phyloP scores from a whole-genome alignment of 2,797 vertebrate species.

The Mormyrops boulengeri region DNA sequence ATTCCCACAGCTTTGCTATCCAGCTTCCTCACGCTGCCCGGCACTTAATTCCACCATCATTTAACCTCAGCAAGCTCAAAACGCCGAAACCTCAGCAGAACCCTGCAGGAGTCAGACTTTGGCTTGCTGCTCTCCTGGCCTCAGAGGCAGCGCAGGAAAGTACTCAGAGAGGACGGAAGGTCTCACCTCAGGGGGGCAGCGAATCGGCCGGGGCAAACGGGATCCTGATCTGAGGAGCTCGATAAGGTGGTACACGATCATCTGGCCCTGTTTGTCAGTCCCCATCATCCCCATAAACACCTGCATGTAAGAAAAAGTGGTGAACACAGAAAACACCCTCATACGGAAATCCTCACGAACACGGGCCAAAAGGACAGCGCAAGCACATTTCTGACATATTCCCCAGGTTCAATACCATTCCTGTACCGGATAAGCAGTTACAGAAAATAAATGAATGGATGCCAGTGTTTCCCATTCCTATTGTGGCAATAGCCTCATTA shows the following conservation, averaged over 20 bases:
- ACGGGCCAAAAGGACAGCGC: neutral
- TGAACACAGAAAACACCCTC: no score
- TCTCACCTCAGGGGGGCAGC: slow-evolving; percentile 82
- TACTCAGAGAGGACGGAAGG: neutral
- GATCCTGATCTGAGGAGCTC: slow-evolving; percentile 80
- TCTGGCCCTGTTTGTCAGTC: slow-evolving; percentile 94
- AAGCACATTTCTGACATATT: neutral
- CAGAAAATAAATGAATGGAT: neutral
- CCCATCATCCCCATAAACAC: slow-evolving; percentile 97
- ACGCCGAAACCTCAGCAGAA: neutral
- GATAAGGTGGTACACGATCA: slow-evolving; percentile 95
- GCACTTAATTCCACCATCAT: neutral
- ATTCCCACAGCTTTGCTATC: neutral
- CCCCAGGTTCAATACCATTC: neutral
- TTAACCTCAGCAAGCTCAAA: neutral
- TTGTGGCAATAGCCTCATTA: neutral
- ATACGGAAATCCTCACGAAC: neutral
- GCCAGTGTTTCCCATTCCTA: neutral
- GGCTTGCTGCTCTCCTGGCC: neutral
- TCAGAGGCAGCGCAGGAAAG: neutral
- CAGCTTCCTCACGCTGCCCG: neutral
- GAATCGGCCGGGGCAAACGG: slow-evolving; percentile 75
- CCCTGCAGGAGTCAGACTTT: neutral
- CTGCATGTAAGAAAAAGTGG: slow-evolving; percentile 48
- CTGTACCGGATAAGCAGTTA: neutral